Evolutionary conservation across 2,888 invertebrate genomes (phyloP), one percentile per base, ranked within the genome.

Genomic region (Oxystoma pomonae): DNA sequence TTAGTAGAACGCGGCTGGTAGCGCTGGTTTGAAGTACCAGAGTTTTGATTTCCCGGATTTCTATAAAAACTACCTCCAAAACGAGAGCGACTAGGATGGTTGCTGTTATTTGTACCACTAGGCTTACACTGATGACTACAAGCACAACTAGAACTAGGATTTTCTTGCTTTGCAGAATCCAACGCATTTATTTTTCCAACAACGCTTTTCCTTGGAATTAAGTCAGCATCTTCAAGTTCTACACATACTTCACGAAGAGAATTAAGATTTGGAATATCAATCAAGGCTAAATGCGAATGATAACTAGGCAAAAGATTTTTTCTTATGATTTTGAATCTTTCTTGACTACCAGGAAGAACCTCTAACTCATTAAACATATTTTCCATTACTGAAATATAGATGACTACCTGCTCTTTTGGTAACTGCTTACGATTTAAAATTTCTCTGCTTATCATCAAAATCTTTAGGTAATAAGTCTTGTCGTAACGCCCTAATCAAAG

Each of bases 401-500:
- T 60, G 16, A 51, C 57, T n/a, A 63, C 52, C 2, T 57, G n/a
- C 35, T 63, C 64, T 55, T 55, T 55, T 35, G 9, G 12, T 9
- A 22, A 18, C 50, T 63, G 61, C 49, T 55, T 61, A 7, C 61
- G 57, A 16, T 49, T 5, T 61, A 56, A 57, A 16, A 64, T 64
- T 16, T 16, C 17, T 60, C 19, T 61, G 9, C 5, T 61, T 57
- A 21, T 65, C 59, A 20, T 62, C 61, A 59, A 59, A 61, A 21
- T 65, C 61, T 55, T 22, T 60, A 53, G 55, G 49, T 17, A 65
- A 57, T 21, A 65, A 62, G 49, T 65, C 58, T 20, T 55, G 12
- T 49, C 35, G 20, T 3, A 65, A 16, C 21, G 49, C 51, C 18
- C 22, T 55, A 56, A 49, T 16, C 57, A 61, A 57, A 5, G 57